Conservation (phyloP, 2,797 vertebrate species). For the Paedocypris micromegethes region DNA sequence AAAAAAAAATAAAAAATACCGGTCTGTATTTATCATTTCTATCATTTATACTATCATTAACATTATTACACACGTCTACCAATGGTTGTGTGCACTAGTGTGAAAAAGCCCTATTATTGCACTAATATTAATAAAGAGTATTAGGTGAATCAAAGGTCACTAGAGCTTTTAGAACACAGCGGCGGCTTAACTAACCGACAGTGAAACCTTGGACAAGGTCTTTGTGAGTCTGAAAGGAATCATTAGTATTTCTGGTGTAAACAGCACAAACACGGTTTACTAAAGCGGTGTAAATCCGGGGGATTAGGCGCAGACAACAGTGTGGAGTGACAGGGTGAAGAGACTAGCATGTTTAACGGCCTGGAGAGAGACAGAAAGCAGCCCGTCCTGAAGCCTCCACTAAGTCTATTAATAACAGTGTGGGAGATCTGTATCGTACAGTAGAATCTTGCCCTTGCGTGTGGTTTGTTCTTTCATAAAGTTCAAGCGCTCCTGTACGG, state of each 20-base stretch:
- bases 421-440: conserved; percentile 95
- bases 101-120: too few species aligned
- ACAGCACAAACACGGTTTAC: conserved; percentile 17
- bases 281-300: conserved; percentile 23
- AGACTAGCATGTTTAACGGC: conserved; percentile 22
- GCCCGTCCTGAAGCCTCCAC: conserved; percentile 89
- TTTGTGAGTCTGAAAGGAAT: conserved; percentile 8
- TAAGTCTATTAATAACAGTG: conserved; percentile 94
- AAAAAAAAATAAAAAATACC: too few species aligned
- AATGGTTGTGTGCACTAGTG: too few species aligned
- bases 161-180: too few species aligned
- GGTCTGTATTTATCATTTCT: too few species aligned
- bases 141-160: too few species aligned
- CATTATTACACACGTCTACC: too few species aligned
- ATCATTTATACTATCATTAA: too few species aligned
- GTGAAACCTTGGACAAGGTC: too few species aligned
- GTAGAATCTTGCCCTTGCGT: conserved; percentile 87
- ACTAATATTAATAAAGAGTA: too few species aligned
- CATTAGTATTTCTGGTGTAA: conserved; percentile 26
- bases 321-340: conserved; percentile 14
- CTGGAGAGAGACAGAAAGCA: conserved; percentile 39
- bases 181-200: too few species aligned
- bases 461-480: conserved; percentile 90
- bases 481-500: conserved; percentile 81
- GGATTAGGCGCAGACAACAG: conserved; percentile 21